A percentile compares a stretch with the other conserved stretches of the same genome.
These are phyloP conservation scores for Stenopsyche tienmushanensis DNA, from an alignment of 1,140 invertebrate genomes.

Conservation along the genomic window DNA sequence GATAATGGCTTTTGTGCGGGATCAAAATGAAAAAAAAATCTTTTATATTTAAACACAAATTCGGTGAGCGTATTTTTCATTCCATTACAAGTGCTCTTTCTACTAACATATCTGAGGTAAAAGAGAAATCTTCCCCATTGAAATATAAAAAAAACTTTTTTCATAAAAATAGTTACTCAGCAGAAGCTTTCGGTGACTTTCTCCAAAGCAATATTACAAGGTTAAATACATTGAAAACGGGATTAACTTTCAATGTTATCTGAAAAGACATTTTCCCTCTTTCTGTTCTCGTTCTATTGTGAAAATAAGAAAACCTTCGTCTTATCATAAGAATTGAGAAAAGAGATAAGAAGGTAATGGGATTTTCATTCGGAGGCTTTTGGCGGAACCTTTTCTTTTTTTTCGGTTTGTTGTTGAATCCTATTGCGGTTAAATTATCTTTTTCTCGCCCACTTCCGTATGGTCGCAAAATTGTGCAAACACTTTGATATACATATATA, in stretches of 20 bases:
- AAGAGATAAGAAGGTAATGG: slow-evolving; percentile 39
- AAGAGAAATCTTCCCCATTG: too few relatives aligned
- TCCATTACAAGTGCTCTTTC: too few relatives aligned
- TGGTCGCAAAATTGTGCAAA: too few relatives aligned
- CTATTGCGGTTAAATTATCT: slow-evolving; percentile 34
- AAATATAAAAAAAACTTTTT: too few relatives aligned
- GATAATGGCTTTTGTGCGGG: too few relatives aligned
- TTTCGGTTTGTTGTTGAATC: slow-evolving; percentile 8
- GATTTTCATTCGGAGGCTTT: slow-evolving; percentile 39
- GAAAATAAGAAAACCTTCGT: slow-evolving; percentile 36
- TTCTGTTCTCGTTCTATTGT: slow-evolving; percentile 32
- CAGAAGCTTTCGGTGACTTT: neutral
- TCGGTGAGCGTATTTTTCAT: too few relatives aligned
- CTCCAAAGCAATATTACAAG: slow-evolving; percentile 25
- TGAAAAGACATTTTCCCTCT: slow-evolving; percentile 30
- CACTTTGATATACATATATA: too few relatives aligned
- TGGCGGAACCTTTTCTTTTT: slow-evolving; percentile 28
- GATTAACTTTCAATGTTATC: slow-evolving; percentile 41
- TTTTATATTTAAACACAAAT: too few relatives aligned
- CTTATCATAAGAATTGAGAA: slow-evolving; percentile 41
- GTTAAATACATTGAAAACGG: slow-evolving; percentile 33
- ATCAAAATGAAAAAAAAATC: too few relatives aligned
- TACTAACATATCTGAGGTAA: too few relatives aligned
- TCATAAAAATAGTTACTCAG: too few relatives aligned
- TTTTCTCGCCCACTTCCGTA: slow-evolving; percentile 21